Percentiles rank a stretch among this genome's conserved stretches.
Evolutionary conservation across 2,113 vertebrate genomes (phyloP).

Genomic region (Eonycteris spelaea): DNA sequence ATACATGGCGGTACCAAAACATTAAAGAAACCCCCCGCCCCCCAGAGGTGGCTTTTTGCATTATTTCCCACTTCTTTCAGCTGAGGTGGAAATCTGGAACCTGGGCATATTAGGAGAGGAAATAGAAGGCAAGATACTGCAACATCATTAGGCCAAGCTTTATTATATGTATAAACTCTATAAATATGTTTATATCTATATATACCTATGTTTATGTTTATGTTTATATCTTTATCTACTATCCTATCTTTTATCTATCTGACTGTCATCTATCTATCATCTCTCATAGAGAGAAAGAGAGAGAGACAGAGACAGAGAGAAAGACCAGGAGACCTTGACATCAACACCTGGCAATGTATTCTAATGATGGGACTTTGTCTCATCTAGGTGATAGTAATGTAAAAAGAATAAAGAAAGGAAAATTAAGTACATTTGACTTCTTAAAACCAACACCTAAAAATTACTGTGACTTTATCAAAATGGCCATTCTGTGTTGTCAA

Average conservation of each 20-base stretch:
- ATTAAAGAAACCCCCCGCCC: background rate
- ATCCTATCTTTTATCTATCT: background rate
- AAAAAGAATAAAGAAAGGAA: background rate
- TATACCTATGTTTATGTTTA: background rate
- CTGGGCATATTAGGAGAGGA: background rate
- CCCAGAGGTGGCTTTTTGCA: background rate
- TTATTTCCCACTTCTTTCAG: background rate
- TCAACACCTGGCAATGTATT: background rate
- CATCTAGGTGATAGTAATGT: background rate
- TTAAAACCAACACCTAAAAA: background rate
- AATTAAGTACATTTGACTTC: background rate
- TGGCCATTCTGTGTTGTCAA: background rate
- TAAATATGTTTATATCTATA: background rate
- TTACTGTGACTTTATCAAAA: background rate
- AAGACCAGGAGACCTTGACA: background rate
- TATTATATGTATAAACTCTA: background rate
- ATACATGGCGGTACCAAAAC: rapidly evolving
- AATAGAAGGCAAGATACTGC: rapidly evolving
- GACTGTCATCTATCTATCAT: background rate
- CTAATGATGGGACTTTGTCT: background rate
- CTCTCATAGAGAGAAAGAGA: background rate
- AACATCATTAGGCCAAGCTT: background rate
- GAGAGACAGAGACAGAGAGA: background rate
- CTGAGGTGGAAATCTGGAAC: background rate
- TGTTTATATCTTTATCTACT: background rate